A percentile compares a stretch with the other conserved stretches of the same genome.
Conservation (phyloP, 2,888 invertebrate species). For the Diplazon laetatorius region DNA sequence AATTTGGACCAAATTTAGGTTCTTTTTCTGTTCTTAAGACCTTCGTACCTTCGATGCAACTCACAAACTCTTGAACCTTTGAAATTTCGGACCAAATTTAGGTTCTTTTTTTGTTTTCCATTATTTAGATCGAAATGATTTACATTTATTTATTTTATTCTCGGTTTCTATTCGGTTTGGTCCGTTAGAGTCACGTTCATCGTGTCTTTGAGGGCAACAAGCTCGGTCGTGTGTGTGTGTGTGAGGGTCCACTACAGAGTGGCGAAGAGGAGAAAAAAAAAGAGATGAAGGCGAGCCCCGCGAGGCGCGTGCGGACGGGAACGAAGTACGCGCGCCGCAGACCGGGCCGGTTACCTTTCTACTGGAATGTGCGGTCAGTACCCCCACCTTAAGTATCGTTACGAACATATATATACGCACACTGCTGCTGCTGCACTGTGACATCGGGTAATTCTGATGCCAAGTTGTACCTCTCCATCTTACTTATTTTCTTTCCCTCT, state of each 20-base stretch:
- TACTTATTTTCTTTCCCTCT: conserved; percentile 14
- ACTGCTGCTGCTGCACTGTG: conserved; percentile 7
- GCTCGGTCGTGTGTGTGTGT: background rate
- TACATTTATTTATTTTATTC: conserved; percentile 43
- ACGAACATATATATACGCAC: conserved; percentile 2
- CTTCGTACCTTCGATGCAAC: background rate
- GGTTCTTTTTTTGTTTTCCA: conserved; percentile 13
- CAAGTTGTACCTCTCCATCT: conserved; percentile 4
- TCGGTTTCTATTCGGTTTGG: conserved; percentile 41
- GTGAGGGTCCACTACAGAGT: background rate
- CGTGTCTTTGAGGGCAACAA: conserved; percentile 24
- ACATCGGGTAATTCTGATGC: conserved; percentile 51
- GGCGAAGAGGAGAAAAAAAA: conserved; percentile 10
- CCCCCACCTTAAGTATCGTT: conserved; percentile 67
- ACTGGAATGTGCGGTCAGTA: conserved; percentile 77
- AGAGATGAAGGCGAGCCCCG: too few relatives aligned
- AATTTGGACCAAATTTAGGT: too few relatives aligned
- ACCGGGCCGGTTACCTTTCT: conserved; percentile 73
- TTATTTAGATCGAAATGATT: too few relatives aligned
- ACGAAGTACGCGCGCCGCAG: conserved; percentile 39
- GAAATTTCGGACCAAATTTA: background rate
- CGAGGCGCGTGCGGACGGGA: conserved; percentile 46
- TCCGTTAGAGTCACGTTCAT: conserved; percentile 28
- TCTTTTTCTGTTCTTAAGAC: too few relatives aligned
- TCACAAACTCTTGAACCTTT: background rate